Percentiles rank a stretch among this genome's conserved stretches.
Conservation (phyloP, 2,888 invertebrate species). For the Drosophila eohydei region DNA sequence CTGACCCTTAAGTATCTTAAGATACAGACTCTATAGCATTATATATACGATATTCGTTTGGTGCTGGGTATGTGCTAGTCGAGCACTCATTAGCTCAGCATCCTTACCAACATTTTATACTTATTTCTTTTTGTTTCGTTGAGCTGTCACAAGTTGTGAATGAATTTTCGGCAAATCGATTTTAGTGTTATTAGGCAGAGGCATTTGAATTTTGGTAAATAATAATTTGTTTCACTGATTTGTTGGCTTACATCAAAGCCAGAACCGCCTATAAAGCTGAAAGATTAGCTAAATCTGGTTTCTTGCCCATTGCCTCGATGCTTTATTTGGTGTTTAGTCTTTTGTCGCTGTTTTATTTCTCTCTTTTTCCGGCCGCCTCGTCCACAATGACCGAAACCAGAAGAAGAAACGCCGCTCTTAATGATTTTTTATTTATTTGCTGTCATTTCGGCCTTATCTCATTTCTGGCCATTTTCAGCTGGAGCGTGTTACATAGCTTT, state of each 20-base stretch:
- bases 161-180: conserved; percentile 72
- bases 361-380: conserved; percentile 31
- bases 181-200: conserved; percentile 56
- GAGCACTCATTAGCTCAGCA: not conserved
- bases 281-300: conserved; percentile 58
- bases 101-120: conserved; percentile 12
- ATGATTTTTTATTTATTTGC: conserved; percentile 77
- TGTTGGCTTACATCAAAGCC: conserved; percentile 73
- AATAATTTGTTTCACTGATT: conserved; percentile 77
- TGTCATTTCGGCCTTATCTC: conserved; percentile 58
- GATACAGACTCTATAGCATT: too few species aligned
- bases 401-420: conserved; percentile 49
- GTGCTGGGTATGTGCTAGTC: conserved; percentile 20
- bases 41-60: not conserved
- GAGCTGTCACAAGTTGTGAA: conserved; percentile 66
- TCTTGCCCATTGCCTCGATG: conserved; percentile 45
- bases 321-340: conserved; percentile 70
- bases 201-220: conserved; percentile 62
- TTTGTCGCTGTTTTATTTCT: conserved; percentile 32
- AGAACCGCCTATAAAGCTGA: conserved; percentile 63
- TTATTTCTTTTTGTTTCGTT: conserved; percentile 24
- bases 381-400: conserved; percentile 46
- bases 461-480: conserved; percentile 41
- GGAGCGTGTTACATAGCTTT: conserved; percentile 74
- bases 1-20: not conserved